These are phyloP conservation scores for Lepus timidus DNA, from an alignment of 2,113 vertebrate species.

Conservation along the genomic window DNA sequence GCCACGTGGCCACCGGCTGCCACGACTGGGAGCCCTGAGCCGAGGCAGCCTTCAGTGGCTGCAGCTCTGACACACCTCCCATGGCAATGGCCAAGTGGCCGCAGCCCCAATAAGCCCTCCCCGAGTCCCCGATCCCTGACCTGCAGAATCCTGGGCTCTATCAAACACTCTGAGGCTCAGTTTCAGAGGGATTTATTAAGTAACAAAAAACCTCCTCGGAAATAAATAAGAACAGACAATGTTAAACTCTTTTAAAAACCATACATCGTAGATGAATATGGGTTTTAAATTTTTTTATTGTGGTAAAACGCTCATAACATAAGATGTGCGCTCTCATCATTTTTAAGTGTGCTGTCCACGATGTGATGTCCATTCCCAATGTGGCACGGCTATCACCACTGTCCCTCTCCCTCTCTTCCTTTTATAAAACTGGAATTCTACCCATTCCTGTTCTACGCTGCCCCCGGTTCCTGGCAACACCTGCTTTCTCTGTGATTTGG, in stretches of 20 bases:
- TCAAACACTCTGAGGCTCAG: background rate
- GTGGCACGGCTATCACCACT: background rate
- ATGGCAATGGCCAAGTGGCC: background rate
- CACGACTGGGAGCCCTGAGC: background rate
- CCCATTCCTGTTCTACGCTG: background rate
- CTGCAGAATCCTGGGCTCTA: background rate
- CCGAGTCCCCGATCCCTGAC: background rate
- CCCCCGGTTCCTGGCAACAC: background rate
- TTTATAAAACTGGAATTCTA: background rate
- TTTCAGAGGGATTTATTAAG: background rate
- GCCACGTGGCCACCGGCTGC: background rate
- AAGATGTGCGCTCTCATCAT: background rate
- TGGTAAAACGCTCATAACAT: background rate
- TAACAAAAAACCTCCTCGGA: background rate
- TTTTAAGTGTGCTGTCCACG: background rate
- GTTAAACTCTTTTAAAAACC: constrained; percentile 24
- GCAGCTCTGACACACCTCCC: background rate
- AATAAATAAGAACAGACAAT: background rate
- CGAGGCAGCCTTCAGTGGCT: background rate
- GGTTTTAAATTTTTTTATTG: background rate
- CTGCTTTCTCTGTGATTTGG: background rate
- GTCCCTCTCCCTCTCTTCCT: background rate
- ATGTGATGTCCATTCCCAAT: background rate
- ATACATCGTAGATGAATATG: background rate
- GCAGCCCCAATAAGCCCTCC: background rate